A percentile compares a stretch with the other conserved stretches of the same genome.
These are phyloP conservation scores for Stigmatopora nigra DNA, from an alignment of 2,113 vertebrate species.

Conservation along the genomic window DNA sequence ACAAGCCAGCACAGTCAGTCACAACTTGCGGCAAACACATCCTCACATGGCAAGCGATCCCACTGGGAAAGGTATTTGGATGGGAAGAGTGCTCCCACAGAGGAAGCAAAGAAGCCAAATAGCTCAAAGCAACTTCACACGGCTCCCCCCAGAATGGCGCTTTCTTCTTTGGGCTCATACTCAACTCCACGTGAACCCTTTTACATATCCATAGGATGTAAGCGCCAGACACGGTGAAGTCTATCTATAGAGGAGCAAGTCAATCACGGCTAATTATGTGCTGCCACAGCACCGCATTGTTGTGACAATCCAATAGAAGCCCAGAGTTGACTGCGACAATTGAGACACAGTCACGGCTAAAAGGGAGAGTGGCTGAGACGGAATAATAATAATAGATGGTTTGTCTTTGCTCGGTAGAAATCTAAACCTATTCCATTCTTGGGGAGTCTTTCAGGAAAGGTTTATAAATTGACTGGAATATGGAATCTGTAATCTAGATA, in stretches of 20 bases:
- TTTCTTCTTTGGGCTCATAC: neutral
- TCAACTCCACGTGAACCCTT: neutral
- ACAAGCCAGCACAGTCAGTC: neutral
- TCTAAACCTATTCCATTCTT: too few species aligned
- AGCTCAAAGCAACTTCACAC: slow-evolving; percentile 29
- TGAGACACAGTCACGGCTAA: neutral
- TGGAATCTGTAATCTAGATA: too few species aligned
- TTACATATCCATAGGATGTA: neutral
- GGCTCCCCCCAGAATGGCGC: neutral
- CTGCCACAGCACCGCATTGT: neutral
- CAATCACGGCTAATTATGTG: neutral
- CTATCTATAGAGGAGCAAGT: too few species aligned
- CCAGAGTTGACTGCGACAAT: neutral
- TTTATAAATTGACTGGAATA: too few species aligned
- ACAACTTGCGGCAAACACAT: slow-evolving; percentile 1
- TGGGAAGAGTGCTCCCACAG: slow-evolving; percentile 41
- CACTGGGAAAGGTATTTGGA: slow-evolving; percentile 41
- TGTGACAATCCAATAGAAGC: too few species aligned
- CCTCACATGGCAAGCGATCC: slow-evolving; percentile 7
- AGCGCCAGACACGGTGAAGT: neutral
- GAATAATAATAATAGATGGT: too few species aligned
- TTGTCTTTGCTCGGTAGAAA: too few species aligned
- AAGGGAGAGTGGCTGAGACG: too few species aligned
- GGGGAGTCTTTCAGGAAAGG: too few species aligned
- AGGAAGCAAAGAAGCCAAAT: slow-evolving; percentile 44